Conservation (phyloP, 2,888 invertebrate genomes). For the Tenthredo notha region DNA sequence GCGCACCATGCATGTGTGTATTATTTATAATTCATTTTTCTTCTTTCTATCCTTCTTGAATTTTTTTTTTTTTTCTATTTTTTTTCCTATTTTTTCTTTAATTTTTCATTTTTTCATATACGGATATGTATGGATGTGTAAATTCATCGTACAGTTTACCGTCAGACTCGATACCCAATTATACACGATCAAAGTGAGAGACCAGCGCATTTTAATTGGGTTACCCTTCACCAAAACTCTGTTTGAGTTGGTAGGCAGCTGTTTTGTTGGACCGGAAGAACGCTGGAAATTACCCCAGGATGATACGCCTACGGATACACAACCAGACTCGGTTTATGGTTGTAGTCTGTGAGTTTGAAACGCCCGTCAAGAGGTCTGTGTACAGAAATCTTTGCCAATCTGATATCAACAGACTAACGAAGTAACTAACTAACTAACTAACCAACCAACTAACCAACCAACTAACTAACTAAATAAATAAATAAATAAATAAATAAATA, state of each 20-base stretch:
- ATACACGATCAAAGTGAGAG: conserved; percentile 49
- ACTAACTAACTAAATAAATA: not conserved
- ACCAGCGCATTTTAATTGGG: conserved; percentile 43
- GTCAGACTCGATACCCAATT: conserved; percentile 44
- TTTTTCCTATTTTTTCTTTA: not conserved
- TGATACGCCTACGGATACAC: not conserved
- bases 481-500: no score
- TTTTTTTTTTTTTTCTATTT: not conserved
- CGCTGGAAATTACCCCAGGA: conserved; percentile 11
- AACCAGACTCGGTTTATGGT: not conserved
- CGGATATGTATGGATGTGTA: not conserved
- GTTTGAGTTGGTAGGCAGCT: conserved; percentile 17
- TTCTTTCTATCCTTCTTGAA: not conserved
- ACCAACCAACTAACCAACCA: not conserved
- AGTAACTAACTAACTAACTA: not conserved
- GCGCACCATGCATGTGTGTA: not conserved
- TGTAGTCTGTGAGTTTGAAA: not conserved
- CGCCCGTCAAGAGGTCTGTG: not conserved
- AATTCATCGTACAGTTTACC: conserved; percentile 44
- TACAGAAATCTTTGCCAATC: not conserved
- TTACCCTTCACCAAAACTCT: conserved; percentile 32
- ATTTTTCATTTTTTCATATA: not conserved
- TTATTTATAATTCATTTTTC: not conserved
- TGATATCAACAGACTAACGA: conserved; percentile 3
- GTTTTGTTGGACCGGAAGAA: conserved; percentile 35